These are phyloP conservation scores for Cryptoblepharus egeriae DNA, from an alignment of 2,797 vertebrate species.

Conservation along the genomic window DNA sequence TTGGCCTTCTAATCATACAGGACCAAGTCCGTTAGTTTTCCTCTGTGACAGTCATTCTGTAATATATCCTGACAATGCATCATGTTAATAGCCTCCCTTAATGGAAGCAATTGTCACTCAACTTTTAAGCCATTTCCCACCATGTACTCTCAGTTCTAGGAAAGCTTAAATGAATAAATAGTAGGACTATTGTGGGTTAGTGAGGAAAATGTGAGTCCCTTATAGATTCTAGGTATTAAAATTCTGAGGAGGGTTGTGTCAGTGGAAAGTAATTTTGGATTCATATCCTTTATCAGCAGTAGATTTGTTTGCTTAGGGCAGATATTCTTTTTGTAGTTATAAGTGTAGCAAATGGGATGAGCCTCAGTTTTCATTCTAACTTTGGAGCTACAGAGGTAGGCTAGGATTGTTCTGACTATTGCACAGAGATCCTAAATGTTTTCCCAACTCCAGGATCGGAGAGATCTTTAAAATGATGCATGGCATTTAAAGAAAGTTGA, in stretches of 20 bases:
- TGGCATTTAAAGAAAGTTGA: background rate
- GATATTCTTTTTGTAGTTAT: no score
- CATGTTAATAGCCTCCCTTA: constrained; percentile 62
- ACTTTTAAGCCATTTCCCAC: constrained; percentile 33
- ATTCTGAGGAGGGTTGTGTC: background rate
- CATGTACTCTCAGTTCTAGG: constrained; percentile 52
- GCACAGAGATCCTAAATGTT: no score
- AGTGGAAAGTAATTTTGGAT: background rate
- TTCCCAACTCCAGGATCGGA: background rate
- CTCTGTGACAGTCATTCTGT: background rate
- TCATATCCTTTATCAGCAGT: background rate
- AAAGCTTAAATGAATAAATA: constrained; percentile 58
- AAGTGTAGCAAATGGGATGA: no score
- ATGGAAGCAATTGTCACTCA: constrained; percentile 67
- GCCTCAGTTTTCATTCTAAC: no score
- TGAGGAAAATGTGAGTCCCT: background rate
- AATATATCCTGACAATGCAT: constrained; percentile 52
- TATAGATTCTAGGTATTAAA: background rate
- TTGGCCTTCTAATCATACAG: background rate
- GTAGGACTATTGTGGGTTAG: background rate
- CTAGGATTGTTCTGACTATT: no score
- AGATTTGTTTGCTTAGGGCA: background rate
- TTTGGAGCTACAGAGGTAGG: no score
- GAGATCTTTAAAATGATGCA: background rate
- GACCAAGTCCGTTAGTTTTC: background rate